Conservation (phyloP, 1,140 invertebrate species). For the Phthorimaea operculella region DNA sequence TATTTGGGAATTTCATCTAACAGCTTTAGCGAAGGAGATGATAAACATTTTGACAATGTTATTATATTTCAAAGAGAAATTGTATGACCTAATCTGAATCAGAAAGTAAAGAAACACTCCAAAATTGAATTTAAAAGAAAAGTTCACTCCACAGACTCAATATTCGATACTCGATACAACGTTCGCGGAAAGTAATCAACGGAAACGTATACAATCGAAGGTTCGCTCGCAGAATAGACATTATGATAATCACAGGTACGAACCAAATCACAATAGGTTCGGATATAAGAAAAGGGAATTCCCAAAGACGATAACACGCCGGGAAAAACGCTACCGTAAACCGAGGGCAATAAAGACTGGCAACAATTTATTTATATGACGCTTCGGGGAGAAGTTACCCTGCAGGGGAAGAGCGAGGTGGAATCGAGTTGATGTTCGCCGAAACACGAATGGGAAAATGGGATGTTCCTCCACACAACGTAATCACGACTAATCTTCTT, state of each 20-base stretch:
- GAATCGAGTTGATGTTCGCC: constrained; percentile 56
- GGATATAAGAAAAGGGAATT: constrained; percentile 41
- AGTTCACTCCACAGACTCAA: background rate
- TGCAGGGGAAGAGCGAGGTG: constrained; percentile 42
- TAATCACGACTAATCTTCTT: constrained; percentile 34
- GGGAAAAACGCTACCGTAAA: constrained; percentile 48
- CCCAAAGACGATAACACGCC: constrained; percentile 45
- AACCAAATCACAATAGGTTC: constrained; percentile 47
- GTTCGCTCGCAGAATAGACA: constrained; percentile 19
- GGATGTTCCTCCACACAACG: constrained; percentile 29
- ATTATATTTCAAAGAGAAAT: background rate
- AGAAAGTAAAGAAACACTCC: background rate
- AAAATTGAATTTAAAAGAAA: background rate
- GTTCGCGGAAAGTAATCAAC: constrained; percentile 13
- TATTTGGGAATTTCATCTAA: background rate
- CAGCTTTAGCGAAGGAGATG: background rate
- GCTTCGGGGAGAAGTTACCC: constrained; percentile 57
- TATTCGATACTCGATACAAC: background rate
- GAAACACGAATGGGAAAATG: constrained; percentile 35
- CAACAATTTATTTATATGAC: constrained; percentile 66
- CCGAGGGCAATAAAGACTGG: constrained; percentile 54
- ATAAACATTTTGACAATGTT: no score
- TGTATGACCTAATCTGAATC: background rate
- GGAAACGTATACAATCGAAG: constrained; percentile 16
- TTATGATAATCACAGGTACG: constrained; percentile 46